phyloP scores from a whole-genome alignment of 2,888 invertebrate genomes.

The Nysson spinosus region DNA sequence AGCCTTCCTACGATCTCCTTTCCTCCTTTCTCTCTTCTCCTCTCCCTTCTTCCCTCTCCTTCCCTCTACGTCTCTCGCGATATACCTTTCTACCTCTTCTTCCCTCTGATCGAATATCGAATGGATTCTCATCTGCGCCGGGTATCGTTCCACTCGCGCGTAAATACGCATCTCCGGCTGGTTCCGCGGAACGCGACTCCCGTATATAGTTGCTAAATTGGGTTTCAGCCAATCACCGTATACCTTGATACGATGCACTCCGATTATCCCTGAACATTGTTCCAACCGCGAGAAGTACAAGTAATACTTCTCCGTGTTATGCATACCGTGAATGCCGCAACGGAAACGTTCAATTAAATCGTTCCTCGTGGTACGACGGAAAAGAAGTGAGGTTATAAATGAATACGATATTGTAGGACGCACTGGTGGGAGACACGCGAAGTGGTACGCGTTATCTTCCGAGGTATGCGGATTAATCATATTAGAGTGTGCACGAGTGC shows the following conservation, averaged over 20 bases:
- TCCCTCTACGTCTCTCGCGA: no score
- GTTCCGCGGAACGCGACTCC: conserved; percentile 14
- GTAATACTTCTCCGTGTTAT: no score
- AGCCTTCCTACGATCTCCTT: conserved; percentile 21
- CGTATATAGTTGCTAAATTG: conserved; percentile 33
- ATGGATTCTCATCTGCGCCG: conserved; percentile 46
- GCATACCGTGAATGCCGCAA: no score
- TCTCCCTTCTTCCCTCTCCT: conserved; percentile 9
- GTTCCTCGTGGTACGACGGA: no score
- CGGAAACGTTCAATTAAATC: no score
- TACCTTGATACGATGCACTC: conserved; percentile 15
- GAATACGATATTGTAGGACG: no score
- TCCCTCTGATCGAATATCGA: conserved; percentile 35
- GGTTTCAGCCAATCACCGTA: conserved; percentile 18
- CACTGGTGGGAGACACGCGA: no score
- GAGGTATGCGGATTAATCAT: no score
- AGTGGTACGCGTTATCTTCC: no score
- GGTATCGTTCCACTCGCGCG: conserved; percentile 26
- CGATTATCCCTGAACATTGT: conserved; percentile 35
- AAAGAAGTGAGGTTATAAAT: no score
- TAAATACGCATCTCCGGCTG: not conserved
- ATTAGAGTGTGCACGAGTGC: no score
- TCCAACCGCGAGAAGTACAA: not conserved
- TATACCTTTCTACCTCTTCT: conserved; percentile 6
- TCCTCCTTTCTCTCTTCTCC: no score